Percentiles rank a stretch among this genome's conserved stretches.
phyloP scores from a whole-genome alignment of 2,797 vertebrate genomes.

The Ciconia nigra region DNA sequence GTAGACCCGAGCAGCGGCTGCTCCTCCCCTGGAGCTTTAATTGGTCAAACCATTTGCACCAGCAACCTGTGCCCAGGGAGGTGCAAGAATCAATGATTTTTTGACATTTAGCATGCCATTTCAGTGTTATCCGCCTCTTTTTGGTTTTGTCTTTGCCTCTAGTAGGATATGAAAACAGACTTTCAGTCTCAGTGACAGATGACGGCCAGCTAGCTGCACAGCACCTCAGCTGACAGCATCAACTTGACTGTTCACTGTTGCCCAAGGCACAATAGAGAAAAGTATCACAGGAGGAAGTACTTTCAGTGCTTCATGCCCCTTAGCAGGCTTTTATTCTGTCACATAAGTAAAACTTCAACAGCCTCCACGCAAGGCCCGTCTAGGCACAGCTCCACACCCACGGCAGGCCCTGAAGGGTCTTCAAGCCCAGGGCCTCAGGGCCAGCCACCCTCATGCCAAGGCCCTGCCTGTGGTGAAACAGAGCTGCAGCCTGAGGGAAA shows the following conservation, averaged over 20 bases:
- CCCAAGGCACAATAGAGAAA: fast-evolving
- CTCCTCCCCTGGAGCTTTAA: not conserved
- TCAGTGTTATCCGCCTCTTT: not conserved
- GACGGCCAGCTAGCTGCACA: not conserved
- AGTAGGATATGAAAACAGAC: too few relatives aligned
- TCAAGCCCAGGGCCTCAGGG: too few relatives aligned
- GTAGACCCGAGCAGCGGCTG: fast-evolving
- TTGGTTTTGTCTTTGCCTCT: not conserved
- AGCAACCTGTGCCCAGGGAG: not conserved
- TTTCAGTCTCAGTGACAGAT: too few relatives aligned
- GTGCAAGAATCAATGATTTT: not conserved
- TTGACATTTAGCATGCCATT: not conserved
- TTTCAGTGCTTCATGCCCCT: not conserved
- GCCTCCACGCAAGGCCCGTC: not conserved
- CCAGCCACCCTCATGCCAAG: fast-evolving
- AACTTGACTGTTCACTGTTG: too few relatives aligned
- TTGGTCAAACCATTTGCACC: not conserved
- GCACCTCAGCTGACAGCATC: not conserved
- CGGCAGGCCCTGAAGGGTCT: not conserved
- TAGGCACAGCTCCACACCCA: fast-evolving
- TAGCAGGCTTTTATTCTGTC: not conserved
- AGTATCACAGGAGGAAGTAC: fast-evolving
- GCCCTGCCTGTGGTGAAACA: fast-evolving
- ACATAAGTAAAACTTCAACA: fast-evolving
- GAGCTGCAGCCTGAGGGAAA: fast-evolving